Conservation (phyloP, 1,140 invertebrate species). For the Drosophila bocki region DNA sequence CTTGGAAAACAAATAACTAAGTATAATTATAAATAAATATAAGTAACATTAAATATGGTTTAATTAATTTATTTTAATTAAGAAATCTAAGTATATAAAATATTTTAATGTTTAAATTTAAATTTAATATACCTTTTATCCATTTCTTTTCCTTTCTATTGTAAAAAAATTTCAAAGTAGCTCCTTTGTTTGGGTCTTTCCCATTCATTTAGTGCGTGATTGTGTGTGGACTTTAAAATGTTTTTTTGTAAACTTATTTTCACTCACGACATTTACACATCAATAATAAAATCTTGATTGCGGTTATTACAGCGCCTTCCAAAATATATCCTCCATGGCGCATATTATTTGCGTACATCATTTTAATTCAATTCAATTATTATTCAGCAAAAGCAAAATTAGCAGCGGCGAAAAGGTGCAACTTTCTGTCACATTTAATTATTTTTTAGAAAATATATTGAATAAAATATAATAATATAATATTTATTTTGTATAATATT, state of each 20-base stretch:
- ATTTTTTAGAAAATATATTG: neutral
- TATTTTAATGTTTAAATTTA: neutral
- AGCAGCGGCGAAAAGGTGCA: constrained; percentile 9
- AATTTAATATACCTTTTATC: neutral
- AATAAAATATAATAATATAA: neutral
- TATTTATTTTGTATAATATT: too few species aligned
- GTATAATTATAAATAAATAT: neutral
- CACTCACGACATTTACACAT: constrained; percentile 4
- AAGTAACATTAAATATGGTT: too few species aligned
- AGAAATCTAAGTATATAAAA: too few species aligned
- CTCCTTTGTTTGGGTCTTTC: neutral
- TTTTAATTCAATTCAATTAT: neutral
- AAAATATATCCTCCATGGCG: neutral
- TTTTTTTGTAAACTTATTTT: neutral
- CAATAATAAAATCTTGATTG: constrained; percentile 5
- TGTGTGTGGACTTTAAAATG: neutral
- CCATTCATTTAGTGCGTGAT: neutral
- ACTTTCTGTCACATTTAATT: neutral
- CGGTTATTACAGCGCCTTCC: neutral
- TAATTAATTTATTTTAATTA: neutral
- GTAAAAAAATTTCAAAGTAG: neutral
- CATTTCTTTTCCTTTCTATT: neutral
- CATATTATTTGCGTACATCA: neutral
- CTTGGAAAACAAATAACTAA: neutral
- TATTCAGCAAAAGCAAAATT: constrained; percentile 13